Evolutionary conservation across 1,140 invertebrate genomes (phyloP), one percentile per base, ranked within the genome.

Genomic region (Orius insidiosus): DNA sequence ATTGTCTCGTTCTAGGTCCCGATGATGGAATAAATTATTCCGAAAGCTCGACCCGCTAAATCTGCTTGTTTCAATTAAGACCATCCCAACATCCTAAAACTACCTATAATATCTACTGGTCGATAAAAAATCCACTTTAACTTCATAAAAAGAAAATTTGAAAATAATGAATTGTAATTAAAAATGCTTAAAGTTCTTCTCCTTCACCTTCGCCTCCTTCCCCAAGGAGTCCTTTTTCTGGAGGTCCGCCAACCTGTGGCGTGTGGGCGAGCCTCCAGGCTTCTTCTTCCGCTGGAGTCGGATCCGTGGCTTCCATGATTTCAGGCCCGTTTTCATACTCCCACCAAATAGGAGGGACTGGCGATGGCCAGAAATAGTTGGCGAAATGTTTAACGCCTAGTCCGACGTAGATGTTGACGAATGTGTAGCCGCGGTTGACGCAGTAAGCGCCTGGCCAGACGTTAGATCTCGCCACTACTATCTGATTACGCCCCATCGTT

Each of bases 401-500:
- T 5, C 48, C 48, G 39, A 48, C 31, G 40, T 48, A 48, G 9
- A 48, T 35, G 19, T 45, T 50, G 18, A 35, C 45, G 15, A 30
- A 47, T 7, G 8, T 18, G 32, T 33, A 45, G 55, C 63, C 69
- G 38, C 63, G 67, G 31, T 75, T 69, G 52, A 80, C 78, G 0
- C 77, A 71, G 18, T 68, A 74, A 7, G 79, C 79, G 5, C 82
- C 82, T 0, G 79, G 78, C 81, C 81, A 85, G 14, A 80, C 47
- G 57, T 80, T 79, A 3, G 80, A 83, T 35, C 72, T 63, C 35
- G 81, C 59, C 9, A 74, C 54, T 1, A 70, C 72, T n/a, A 80
- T 55, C 10, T 76, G 70, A 33, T 69, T 68, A 40, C 76, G 70
- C 10, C 70, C 67, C n/a, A 60, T 42, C 5, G 61, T 49, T n/a